Base-by-base conservation (phyloP, 2,113 vertebrate genomes). In the Pollachius pollachius region DNA sequence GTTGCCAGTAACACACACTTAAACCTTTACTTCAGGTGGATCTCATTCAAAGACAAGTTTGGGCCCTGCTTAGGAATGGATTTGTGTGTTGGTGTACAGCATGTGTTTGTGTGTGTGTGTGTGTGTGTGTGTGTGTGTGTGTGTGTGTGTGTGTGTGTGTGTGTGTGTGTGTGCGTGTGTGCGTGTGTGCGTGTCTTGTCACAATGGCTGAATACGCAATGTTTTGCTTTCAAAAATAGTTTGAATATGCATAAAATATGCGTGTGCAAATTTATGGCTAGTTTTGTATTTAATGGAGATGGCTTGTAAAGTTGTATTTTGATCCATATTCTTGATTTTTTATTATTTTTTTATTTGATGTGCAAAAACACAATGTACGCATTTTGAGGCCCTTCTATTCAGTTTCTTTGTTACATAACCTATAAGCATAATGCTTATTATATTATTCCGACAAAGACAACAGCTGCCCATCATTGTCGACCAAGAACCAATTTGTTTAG, bases 401-500 rank as follows among this genome's bases (percentile, higher is more conserved):
- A 5, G 30, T 34, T 7, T 34, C 30, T 34, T 34, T 69, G 76
- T 4, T 16, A 54, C 9, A 54, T 11, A 54, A 12, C 5, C 16
- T 54, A 54, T 54, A 34, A 4, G 9, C 16, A 54, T 54, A 54
- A 54, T 7, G 4, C 54, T 17, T 57, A 57, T 57, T 57, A 17
- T 57, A 16, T 57, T 57, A 57, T 5, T 57, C 54, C 13, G 54
- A 9, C 54, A 17, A 57, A n/a, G 54, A 57, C 54, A 57, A 13
- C 13, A 23, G 64, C 48, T 54, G 48, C 64, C 30, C 63, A 15
- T 34, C 41, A 63, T 17, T 7, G 25, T 58, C 62, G 52, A 56
- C 72, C 72, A 70, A 18, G n/a, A 17, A 48, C 63, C 12, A 0
- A 90, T 90, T 88, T 89, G 87, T 81, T 82, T 88, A 87, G 75